phyloP scores from a whole-genome alignment of 2,113 vertebrate genomes.

The Catharus bicknelli region DNA sequence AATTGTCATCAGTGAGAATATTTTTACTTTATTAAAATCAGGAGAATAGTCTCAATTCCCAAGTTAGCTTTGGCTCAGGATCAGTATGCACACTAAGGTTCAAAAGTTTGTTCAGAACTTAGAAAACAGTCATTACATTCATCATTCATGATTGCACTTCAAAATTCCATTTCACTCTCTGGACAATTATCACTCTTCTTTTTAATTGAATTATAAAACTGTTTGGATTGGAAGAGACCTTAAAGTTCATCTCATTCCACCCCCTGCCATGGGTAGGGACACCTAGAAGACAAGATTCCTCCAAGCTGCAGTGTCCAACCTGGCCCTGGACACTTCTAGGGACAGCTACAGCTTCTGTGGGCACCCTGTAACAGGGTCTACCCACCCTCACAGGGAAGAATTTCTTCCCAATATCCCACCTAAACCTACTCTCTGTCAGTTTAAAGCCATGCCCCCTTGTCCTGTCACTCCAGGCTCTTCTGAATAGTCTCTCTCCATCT shows the following conservation, averaged over 20 bases:
- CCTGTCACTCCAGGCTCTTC: neutral
- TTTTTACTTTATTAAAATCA: neutral
- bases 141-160: neutral
- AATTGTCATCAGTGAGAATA: neutral
- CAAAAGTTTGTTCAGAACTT: neutral
- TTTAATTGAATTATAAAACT: neutral
- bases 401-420: neutral
- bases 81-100: neutral
- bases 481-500: neutral
- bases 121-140: neutral
- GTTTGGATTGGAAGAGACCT: neutral
- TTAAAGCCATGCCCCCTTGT: neutral
- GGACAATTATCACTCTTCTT: neutral
- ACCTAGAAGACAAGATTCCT: accelerated
- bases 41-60: neutral
- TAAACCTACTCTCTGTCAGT: neutral
- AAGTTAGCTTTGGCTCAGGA: neutral
- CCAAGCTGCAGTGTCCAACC: neutral
- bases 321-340: neutral
- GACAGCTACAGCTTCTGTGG: neutral
- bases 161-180: neutral
- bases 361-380: neutral
- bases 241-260: neutral
- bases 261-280: neutral
- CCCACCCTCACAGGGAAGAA: neutral